Evolutionary conservation across 2,888 invertebrate species (phyloP).

Genomic region (Listrodromus nycthemerus): DNA sequence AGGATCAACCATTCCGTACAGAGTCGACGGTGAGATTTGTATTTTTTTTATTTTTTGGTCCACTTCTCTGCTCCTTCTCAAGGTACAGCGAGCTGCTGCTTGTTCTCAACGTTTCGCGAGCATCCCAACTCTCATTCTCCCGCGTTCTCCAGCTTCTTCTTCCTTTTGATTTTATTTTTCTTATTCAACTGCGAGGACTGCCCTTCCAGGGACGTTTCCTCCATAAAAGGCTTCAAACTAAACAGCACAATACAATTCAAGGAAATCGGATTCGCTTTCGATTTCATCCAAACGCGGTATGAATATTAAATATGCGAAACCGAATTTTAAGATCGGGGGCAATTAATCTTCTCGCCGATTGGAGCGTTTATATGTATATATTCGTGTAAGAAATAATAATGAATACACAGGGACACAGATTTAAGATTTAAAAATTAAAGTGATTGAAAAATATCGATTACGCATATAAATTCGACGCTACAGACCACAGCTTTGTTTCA

Average conservation of each 20-base stretch:
- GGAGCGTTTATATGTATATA: background rate
- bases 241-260: conserved; percentile 79
- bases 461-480: background rate
- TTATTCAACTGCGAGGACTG: conserved; percentile 32
- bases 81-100: conserved; percentile 65
- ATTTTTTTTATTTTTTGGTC: conserved; percentile 64
- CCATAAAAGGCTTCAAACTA: conserved; percentile 80
- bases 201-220: conserved; percentile 73
- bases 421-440: background rate
- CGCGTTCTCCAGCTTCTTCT: conserved; percentile 29
- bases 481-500: background rate
- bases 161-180: conserved; percentile 31
- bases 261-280: conserved; percentile 77
- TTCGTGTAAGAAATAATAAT: background rate
- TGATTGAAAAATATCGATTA: background rate
- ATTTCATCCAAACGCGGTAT: conserved; percentile 31
- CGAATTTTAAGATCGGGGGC: conserved; percentile 3
- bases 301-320: conserved; percentile 12
- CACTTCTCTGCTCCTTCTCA: conserved; percentile 66
- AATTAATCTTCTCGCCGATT: background rate
- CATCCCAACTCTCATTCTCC: conserved; percentile 71
- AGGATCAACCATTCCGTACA: conserved; percentile 73
- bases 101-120: conserved; percentile 66
- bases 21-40: conserved; percentile 45
- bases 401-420: too few species aligned